Percentiles rank a stretch among this genome's conserved stretches.
Evolutionary conservation across 2,797 vertebrate genomes (phyloP).

Genomic region (Falco peregrinus): DNA sequence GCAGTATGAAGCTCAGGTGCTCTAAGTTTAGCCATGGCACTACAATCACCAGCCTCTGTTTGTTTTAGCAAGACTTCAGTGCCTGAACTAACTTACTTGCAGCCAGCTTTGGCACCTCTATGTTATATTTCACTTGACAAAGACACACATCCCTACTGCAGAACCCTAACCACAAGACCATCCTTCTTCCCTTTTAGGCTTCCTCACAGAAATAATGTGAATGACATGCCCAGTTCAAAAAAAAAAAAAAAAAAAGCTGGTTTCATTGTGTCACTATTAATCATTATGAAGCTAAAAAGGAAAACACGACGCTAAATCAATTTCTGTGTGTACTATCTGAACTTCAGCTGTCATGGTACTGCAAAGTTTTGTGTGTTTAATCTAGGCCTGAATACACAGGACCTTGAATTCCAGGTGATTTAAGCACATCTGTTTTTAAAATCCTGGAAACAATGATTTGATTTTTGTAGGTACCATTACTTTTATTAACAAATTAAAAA

Average conservation of each 20-base stretch:
- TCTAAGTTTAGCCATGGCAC: not conserved
- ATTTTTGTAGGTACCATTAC: not conserved
- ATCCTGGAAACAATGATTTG: not conserved
- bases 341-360: not conserved
- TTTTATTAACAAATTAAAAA: not conserved
- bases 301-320: not conserved
- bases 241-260: not conserved
- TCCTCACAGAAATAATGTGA: not conserved
- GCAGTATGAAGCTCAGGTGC: not conserved
- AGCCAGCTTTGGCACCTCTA: not conserved
- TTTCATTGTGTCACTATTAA: not conserved
- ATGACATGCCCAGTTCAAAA: not conserved
- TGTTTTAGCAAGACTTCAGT: not conserved
- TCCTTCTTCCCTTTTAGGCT: conserved; percentile 8
- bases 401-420: not conserved
- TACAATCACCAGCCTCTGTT: not conserved
- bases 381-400: not conserved
- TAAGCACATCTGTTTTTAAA: not conserved
- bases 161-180: not conserved
- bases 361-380: not conserved
- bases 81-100: not conserved
- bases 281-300: not conserved
- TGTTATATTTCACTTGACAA: not conserved
- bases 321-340: not conserved
- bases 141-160: not conserved